A percentile compares a stretch with the other conserved stretches of the same genome.
phyloP scores from a whole-genome alignment of 2,797 vertebrate species.

The Artibeus jamaicensis region DNA sequence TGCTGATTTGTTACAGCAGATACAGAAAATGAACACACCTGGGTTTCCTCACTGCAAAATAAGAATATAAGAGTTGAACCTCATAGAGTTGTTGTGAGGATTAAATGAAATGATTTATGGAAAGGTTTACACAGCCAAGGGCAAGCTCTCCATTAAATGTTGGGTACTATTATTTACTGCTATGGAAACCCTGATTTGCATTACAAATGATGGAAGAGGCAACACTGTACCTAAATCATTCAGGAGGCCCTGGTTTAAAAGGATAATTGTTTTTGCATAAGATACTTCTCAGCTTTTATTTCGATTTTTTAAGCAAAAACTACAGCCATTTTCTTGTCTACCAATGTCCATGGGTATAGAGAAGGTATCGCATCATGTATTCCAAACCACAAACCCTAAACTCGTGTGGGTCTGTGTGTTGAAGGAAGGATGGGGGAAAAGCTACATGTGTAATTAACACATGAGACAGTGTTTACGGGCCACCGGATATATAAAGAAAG shows the following conservation, averaged over 20 bases:
- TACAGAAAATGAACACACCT: neutral
- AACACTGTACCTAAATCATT: neutral
- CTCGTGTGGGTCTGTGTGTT: neutral
- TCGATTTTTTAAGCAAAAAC: neutral
- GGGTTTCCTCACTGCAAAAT: neutral
- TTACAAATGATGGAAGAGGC: neutral
- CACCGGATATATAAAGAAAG: neutral
- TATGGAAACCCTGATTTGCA: neutral
- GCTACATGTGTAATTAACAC: neutral
- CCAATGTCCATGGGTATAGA: neutral
- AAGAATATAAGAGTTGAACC: neutral
- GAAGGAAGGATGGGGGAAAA: neutral
- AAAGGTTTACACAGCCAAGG: neutral
- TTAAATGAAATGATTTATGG: neutral
- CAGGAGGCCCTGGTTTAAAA: neutral
- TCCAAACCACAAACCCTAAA: neutral
- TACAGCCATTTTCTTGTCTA: neutral
- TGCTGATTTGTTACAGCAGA: neutral
- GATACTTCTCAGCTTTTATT: neutral
- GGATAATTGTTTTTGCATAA: neutral
- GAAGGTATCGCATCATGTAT: neutral
- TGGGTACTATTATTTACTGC: neutral
- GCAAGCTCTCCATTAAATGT: neutral
- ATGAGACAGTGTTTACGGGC: neutral
- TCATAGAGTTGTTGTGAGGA: neutral